A percentile compares a stretch with the other conserved stretches of the same genome.
Conservation (phyloP, 2,113 vertebrate species). For the Isurus oxyrinchus region DNA sequence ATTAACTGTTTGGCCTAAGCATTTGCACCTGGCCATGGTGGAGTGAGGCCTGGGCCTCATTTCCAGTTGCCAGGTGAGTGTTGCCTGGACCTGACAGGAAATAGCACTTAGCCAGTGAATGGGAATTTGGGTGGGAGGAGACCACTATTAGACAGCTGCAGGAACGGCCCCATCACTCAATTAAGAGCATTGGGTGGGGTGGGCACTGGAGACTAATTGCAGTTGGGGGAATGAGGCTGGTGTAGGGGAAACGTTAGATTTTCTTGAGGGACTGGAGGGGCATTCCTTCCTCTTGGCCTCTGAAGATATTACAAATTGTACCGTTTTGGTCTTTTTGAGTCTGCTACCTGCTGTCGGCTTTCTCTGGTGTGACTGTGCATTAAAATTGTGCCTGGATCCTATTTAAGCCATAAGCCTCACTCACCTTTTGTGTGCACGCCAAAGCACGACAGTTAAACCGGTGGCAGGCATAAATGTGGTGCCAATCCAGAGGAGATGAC, state of each 20-base stretch:
- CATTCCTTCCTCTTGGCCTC: background rate
- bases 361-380: background rate
- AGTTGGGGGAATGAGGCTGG: background rate
- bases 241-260: background rate
- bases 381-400: background rate
- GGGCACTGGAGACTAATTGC: too few species aligned
- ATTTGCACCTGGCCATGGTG: too few species aligned
- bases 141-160: background rate
- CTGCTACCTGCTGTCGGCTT: background rate
- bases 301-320: background rate
- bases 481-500: background rate
- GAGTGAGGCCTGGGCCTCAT: background rate
- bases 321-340: background rate
- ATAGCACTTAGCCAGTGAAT: too few species aligned
- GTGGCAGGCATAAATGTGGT: background rate
- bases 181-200: background rate
- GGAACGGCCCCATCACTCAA: background rate
- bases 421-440: background rate
- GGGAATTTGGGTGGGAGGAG: background rate
- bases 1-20: too few species aligned
- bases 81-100: background rate
- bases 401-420: background rate
- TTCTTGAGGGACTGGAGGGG: background rate
- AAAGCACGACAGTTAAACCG: background rate
- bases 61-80: background rate